phyloP scores from a whole-genome alignment of 2,888 invertebrate genomes.

The Hirtodrosophila alboralis region DNA sequence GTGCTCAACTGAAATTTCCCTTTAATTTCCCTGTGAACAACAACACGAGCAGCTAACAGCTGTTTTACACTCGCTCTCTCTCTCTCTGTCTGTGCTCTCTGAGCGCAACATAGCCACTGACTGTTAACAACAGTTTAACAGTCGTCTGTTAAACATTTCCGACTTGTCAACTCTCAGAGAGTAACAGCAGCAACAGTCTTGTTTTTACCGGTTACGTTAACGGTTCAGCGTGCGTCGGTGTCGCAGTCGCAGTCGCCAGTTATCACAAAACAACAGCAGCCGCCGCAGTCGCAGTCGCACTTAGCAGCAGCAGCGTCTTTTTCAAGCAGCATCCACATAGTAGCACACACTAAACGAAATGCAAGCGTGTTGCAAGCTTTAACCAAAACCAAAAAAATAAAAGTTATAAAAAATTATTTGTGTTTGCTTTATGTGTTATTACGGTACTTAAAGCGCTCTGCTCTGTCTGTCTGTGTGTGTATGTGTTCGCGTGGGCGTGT shows the following conservation, averaged over 20 bases:
- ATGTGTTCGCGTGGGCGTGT: too few species aligned
- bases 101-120: constrained; percentile 18
- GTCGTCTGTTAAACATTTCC: constrained; percentile 37
- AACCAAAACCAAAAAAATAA: background rate
- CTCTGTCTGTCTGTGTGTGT: constrained; percentile 2
- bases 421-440: constrained; percentile 11
- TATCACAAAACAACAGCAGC: constrained; percentile 28
- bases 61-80: too few species aligned
- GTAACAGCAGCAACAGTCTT: constrained; percentile 57
- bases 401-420: too few species aligned
- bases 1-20: constrained; percentile 15
- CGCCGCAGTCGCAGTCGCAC: constrained; percentile 7
- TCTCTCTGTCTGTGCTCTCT: too few species aligned
- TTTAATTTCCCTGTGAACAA: too few species aligned
- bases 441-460: constrained; percentile 11
- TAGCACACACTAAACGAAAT: constrained; percentile 18
- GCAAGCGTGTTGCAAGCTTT: constrained; percentile 18
- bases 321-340: constrained; percentile 1
- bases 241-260: constrained; percentile 31
- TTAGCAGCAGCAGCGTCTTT: constrained; percentile 15
- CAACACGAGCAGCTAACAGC: constrained; percentile 6
- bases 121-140: constrained; percentile 38
- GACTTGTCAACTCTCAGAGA: constrained; percentile 45
- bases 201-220: constrained; percentile 54
- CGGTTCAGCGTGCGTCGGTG: constrained; percentile 46